A percentile compares a stretch with the other conserved stretches of the same genome.
phyloP scores from a whole-genome alignment of 2,797 vertebrate genomes.

The Remorina albescens region DNA sequence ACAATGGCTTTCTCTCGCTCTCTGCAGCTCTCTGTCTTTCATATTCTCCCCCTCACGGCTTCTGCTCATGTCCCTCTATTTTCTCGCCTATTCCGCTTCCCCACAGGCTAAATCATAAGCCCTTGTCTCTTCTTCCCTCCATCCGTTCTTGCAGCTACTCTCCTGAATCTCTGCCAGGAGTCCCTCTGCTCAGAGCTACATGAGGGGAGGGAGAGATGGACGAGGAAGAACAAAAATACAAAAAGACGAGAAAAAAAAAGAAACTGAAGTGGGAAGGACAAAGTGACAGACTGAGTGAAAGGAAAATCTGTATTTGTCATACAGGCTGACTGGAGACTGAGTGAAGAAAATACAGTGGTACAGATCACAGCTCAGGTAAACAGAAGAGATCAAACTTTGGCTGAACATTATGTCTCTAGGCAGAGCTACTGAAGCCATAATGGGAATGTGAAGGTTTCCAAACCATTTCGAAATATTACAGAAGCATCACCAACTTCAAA shows the following conservation, averaged over 20 bases:
- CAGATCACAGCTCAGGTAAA: not conserved
- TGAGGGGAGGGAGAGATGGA: slow-evolving; percentile 1
- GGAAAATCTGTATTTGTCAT: not conserved
- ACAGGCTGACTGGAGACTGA: not conserved
- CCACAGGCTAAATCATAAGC: slow-evolving; percentile 67
- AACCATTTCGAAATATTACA: not conserved
- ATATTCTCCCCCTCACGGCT: slow-evolving; percentile 35
- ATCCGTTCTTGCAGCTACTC: slow-evolving; percentile 60
- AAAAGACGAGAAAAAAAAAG: not conserved
- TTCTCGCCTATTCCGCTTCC: slow-evolving; percentile 62
- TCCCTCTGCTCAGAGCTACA: slow-evolving; percentile 41
- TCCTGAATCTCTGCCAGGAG: slow-evolving; percentile 58
- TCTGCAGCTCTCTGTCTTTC: slow-evolving; percentile 28
- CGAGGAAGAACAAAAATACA: not conserved
- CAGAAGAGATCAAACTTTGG: not conserved
- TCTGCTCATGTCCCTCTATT: slow-evolving; percentile 42
- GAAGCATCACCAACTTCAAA: not conserved
- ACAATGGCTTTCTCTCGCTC: slow-evolving; percentile 30
- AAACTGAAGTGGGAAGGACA: not conserved
- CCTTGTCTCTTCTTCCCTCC: slow-evolving; percentile 40
- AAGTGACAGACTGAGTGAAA: slow-evolving; percentile 1
- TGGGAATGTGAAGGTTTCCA: too few relatives aligned
- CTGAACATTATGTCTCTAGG: not conserved
- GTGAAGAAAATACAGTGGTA: not conserved
- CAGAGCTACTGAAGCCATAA: not conserved